Percentiles rank a stretch among this genome's conserved stretches.
Evolutionary conservation across 1,140 invertebrate genomes (phyloP).

Genomic region (Eciton burchellii): DNA sequence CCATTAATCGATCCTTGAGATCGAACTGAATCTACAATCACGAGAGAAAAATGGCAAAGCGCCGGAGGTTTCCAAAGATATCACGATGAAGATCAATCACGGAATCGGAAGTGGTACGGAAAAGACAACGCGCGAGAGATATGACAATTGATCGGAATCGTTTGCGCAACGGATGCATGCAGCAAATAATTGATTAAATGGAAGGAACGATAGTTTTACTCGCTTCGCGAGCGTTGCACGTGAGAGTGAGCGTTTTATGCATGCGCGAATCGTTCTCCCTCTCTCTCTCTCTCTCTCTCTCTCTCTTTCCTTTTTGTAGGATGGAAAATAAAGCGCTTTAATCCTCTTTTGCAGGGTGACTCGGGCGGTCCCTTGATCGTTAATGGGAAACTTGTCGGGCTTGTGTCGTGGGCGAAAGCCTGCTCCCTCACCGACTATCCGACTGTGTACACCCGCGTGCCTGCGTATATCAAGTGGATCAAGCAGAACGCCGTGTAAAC

Average conservation of each 20-base stretch:
- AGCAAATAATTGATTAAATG: background rate
- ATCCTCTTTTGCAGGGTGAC: slow-evolving; percentile 82
- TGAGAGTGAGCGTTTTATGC: slow-evolving; percentile 15
- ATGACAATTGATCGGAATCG: background rate
- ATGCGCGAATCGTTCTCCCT: background rate
- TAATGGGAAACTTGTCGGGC: slow-evolving; percentile 79
- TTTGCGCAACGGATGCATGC: background rate
- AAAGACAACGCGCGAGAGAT: background rate
- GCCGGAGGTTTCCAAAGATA: too few relatives aligned
- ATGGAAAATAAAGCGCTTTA: slow-evolving; percentile 33
- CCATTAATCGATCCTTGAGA: too few relatives aligned
- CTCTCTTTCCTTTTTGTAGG: background rate
- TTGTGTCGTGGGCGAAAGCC: slow-evolving; percentile 84
- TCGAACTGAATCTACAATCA: too few relatives aligned
- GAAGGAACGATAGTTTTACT: background rate
- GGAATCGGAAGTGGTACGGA: background rate
- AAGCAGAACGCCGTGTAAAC: slow-evolving; percentile 32
- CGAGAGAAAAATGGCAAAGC: too few relatives aligned
- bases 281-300: background rate
- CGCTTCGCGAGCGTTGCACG: slow-evolving; percentile 13
- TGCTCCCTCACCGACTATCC: slow-evolving; percentile 80
- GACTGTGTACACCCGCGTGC: slow-evolving; percentile 81
- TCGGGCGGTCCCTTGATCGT: slow-evolving; percentile 86
- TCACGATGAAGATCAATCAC: background rate
- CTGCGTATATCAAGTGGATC: slow-evolving; percentile 68